A percentile compares a stretch with the other conserved stretches of the same genome.
Evolutionary conservation across 2,113 vertebrate species (phyloP).

Genomic region (Rhombomys opimus): DNA sequence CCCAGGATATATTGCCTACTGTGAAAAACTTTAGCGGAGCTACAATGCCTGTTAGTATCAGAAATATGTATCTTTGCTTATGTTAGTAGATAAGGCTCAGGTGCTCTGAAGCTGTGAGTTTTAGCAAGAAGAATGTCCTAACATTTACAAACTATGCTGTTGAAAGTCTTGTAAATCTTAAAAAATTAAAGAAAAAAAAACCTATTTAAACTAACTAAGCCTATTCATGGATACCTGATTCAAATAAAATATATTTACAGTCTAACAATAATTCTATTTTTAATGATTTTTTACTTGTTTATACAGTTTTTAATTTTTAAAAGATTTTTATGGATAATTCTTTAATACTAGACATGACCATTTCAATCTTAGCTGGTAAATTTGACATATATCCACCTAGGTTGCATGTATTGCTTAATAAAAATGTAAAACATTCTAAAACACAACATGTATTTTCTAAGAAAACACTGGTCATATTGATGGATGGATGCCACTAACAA

Average conservation of each 20-base stretch:
- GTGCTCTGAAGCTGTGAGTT: background rate
- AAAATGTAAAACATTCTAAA: slow-evolving; percentile 19
- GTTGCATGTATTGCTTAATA: slow-evolving; percentile 40
- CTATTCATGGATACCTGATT: background rate
- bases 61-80: background rate
- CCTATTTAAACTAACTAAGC: background rate
- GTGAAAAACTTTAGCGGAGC: slow-evolving; percentile 68
- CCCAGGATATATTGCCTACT: slow-evolving; percentile 73
- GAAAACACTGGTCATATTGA: background rate
- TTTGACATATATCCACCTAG: slow-evolving; percentile 9
- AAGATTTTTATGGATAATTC: background rate
- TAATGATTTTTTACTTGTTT: slow-evolving; percentile 20
- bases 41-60: slow-evolving; percentile 38
- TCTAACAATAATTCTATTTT: background rate
- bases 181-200: background rate
- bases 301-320: background rate
- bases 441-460: background rate
- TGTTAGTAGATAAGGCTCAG: slow-evolving; percentile 24
- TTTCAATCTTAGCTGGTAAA: slow-evolving; percentile 66
- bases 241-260: background rate
- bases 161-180: background rate
- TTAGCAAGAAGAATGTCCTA: background rate
- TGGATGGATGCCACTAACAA: background rate
- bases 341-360: background rate
- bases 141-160: background rate